phyloP scores from a whole-genome alignment of 2,888 invertebrate species.

The Pseudeuparius sepicola region DNA sequence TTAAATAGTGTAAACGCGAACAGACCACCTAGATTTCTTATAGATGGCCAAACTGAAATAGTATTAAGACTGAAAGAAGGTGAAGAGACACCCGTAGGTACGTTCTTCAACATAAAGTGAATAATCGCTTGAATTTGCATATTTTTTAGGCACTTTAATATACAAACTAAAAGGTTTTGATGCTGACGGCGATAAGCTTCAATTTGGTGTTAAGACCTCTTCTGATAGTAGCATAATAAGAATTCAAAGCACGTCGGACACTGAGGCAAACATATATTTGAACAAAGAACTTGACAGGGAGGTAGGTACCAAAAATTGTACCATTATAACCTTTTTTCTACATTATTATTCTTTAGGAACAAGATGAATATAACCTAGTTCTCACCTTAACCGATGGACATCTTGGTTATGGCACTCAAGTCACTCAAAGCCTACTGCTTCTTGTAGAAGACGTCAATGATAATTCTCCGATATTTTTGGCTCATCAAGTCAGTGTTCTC shows the following conservation, averaged over 20 bases:
- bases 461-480: conserved; percentile 79
- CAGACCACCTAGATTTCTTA: conserved; percentile 77
- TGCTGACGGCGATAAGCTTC: conserved; percentile 74
- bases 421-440: conserved; percentile 79
- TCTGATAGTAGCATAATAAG: conserved; percentile 74
- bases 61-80: conserved; percentile 84
- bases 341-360: conserved; percentile 44
- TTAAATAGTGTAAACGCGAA: conserved; percentile 39
- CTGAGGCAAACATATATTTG: conserved; percentile 80
- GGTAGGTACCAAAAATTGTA: conserved; percentile 42
- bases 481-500: conserved; percentile 72
- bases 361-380: conserved; percentile 82
- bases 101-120: conserved; percentile 34
- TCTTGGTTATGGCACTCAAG: conserved; percentile 76
- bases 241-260: conserved; percentile 69
- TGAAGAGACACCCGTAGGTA: conserved; percentile 74
- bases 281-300: conserved; percentile 86
- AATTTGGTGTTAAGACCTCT: conserved; percentile 73
- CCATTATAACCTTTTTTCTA: conserved; percentile 1
- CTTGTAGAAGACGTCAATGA: conserved; percentile 89
- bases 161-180: conserved; percentile 74
- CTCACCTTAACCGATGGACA: conserved; percentile 81
- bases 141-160: conserved; percentile 63
- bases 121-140: conserved; percentile 4
- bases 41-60: conserved; percentile 84